phyloP scores from a whole-genome alignment of 2,888 invertebrate species.

The Phytoseiulus persimilis region DNA sequence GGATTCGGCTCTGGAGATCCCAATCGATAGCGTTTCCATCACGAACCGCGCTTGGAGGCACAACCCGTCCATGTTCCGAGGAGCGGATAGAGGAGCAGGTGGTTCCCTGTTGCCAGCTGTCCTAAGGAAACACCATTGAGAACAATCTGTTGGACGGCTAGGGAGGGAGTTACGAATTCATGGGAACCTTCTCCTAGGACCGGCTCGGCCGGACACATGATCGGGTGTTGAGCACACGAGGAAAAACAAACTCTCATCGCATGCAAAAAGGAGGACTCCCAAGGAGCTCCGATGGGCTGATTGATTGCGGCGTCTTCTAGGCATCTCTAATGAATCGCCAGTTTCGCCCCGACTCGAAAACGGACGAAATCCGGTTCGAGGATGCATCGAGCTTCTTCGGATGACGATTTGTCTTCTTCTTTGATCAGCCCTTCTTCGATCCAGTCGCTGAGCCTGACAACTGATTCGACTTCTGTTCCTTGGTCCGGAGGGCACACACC shows the following conservation, averaged over 20 bases:
- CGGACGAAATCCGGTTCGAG: neutral
- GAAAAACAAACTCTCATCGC: neutral
- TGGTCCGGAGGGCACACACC: neutral
- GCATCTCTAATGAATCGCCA: neutral
- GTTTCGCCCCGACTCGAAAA: neutral
- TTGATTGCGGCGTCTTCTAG: neutral
- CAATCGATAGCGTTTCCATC: no score
- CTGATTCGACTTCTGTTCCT: neutral
- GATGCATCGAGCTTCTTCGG: neutral
- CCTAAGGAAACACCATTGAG: no score
- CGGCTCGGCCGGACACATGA: no score
- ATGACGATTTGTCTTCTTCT: neutral
- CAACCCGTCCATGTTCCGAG: no score
- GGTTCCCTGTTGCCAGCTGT: no score
- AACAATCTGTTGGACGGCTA: no score
- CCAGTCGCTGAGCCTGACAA: neutral
- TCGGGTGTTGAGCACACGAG: neutral
- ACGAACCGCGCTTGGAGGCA: no score
- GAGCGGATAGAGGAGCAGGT: no score
- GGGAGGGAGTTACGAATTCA: no score
- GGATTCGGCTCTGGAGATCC: no score
- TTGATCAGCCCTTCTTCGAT: neutral
- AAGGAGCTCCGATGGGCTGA: neutral
- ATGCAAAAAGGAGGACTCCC: neutral
- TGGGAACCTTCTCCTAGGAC: no score